Evolutionary conservation across 2,113 vertebrate species (phyloP).

Genomic region (Dendrocopos noguchii): DNA sequence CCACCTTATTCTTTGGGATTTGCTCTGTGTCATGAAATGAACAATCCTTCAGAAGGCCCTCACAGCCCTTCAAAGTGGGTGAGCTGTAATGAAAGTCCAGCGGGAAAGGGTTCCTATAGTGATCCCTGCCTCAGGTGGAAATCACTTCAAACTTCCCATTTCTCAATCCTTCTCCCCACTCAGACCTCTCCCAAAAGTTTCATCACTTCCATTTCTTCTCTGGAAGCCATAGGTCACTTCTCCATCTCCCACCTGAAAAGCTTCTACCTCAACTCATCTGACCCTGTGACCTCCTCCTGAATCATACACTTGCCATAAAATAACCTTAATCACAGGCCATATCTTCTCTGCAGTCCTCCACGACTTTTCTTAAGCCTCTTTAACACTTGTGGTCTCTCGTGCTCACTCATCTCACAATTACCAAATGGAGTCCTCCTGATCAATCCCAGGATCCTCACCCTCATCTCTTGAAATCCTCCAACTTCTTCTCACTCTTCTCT

Average conservation of each 20-base stretch:
- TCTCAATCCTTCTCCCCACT: background rate
- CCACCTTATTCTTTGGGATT: background rate
- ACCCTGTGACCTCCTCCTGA: background rate
- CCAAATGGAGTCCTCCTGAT: background rate
- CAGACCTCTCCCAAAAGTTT: background rate
- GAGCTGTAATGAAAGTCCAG: background rate
- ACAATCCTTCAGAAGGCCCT: background rate
- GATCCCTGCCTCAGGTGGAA: background rate
- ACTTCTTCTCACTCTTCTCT: background rate
- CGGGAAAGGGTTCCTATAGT: background rate
- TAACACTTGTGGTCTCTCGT: background rate
- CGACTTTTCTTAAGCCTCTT: background rate
- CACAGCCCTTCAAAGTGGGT: background rate
- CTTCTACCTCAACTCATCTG: background rate
- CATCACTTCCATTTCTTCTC: background rate
- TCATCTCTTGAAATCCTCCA: background rate
- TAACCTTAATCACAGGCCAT: background rate
- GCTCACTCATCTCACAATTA: background rate
- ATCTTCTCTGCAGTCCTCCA: background rate
- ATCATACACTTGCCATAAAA: background rate
- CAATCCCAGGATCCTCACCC: fast-evolving
- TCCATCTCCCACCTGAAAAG: background rate
- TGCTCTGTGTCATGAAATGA: background rate
- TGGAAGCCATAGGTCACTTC: background rate
- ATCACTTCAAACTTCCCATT: background rate